Evolutionary conservation across 2,888 invertebrate species (phyloP), one percentile per base, ranked within the genome.

Genomic region (Atethmia centrago): DNA sequence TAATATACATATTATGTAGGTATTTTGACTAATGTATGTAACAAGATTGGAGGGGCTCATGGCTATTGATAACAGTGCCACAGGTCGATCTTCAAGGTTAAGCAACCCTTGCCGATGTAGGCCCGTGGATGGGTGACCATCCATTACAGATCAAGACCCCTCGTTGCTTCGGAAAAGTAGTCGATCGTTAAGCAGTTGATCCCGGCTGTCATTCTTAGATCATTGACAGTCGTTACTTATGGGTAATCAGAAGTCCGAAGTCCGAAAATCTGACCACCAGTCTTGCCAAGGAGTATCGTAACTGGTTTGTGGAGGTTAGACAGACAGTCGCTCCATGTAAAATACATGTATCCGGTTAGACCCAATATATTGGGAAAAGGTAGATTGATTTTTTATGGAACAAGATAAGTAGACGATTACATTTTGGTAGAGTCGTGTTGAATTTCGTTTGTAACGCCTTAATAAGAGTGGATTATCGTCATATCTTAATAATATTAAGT

Each of bases 401-500:
- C 19, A 28, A 42, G 5, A 19, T 14, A 51, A 31, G 7, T 10
- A 31, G 9, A 12, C 14, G 4, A 21, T 36, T 14, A 63, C 10
- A 61, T 45, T 68, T 40, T 28, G 8, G 16, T 28, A 28, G 16
- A 0, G 1, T 64, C 36, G 9, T 3, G 40, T 49, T 69, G 10
- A 69, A 51, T 49, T 42, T 51, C 25, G 2, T 36, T 51, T 45
- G 31, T n/a, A 28, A 12, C 7, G 9, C 21, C 49, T 31, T 36
- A 45, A 40, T 45, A 67, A 51, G 49, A 58, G 5, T 14, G 3
- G 42, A 9, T 45, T 67, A 36, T 59, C 51, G 28, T 58, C 51
- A 51, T 45, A 77, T 77, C 51, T 45, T 59, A 40, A 28, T 40
- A 2, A 59, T 59, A 68, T 68, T 40, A 40, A 21, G 58, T 65